A percentile compares a stretch with the other conserved stretches of the same genome.
These are phyloP conservation scores for Drosophila mercatorum DNA, from an alignment of 2,888 invertebrate species.

Conservation along the genomic window DNA sequence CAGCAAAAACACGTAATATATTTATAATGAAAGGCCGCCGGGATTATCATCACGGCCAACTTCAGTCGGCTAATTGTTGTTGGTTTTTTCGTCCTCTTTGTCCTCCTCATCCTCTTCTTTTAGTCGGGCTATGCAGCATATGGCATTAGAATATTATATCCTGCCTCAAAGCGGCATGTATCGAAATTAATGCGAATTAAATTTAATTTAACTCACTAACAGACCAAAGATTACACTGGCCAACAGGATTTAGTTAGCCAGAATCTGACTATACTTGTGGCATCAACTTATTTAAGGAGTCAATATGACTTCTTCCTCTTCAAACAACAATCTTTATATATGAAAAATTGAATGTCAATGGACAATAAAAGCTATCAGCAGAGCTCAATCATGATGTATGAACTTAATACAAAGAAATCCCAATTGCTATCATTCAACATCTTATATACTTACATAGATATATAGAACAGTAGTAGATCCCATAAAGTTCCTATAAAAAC, in stretches of 20 bases:
- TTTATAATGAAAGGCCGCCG: slow-evolving; percentile 74
- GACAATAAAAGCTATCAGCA: too few relatives aligned
- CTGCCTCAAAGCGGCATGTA: slow-evolving; percentile 22
- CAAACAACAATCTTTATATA: too few relatives aligned
- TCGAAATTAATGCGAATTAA: slow-evolving; percentile 2
- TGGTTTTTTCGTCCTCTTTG: slow-evolving; percentile 52
- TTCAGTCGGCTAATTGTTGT: slow-evolving; percentile 64
- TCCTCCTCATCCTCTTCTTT: background rate
- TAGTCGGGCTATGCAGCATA: slow-evolving; percentile 44
- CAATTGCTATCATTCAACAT: too few relatives aligned
- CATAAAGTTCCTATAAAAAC: background rate
- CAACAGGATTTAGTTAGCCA: background rate
- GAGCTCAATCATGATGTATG: too few relatives aligned
- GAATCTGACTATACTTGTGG: too few relatives aligned
- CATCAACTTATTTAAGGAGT: background rate
- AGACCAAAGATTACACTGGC: too few relatives aligned
- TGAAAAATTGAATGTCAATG: too few relatives aligned
- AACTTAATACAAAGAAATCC: too few relatives aligned
- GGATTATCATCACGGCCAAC: slow-evolving; percentile 17
- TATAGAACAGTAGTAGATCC: background rate
- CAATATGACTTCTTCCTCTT: too few relatives aligned
- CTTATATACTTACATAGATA: too few relatives aligned
- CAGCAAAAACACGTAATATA: slow-evolving; percentile 67
- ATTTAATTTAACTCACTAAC: background rate
- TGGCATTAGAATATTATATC: slow-evolving; percentile 58